These are phyloP conservation scores for Stegophylla sp. DNA, from an alignment of 2,888 invertebrate genomes.

Conservation along the genomic window DNA sequence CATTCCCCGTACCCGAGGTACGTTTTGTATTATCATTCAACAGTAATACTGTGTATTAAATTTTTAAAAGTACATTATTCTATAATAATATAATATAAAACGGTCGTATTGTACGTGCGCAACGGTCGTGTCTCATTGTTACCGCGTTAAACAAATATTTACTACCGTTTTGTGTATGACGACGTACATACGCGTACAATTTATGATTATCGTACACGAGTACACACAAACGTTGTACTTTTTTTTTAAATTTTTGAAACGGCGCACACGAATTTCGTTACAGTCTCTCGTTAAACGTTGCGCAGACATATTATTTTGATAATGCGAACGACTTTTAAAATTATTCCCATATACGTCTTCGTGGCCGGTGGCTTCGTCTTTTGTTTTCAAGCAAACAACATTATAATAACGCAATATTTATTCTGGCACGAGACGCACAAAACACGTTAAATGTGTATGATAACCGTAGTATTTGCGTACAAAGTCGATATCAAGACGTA, in stretches of 20 bases:
- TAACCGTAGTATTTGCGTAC: too few species aligned
- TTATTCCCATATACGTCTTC: neutral
- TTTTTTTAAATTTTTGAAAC: too few species aligned
- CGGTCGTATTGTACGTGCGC: neutral
- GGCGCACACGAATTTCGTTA: neutral
- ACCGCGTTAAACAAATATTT: neutral
- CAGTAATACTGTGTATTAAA: neutral
- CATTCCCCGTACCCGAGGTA: neutral
- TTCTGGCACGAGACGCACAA: neutral
- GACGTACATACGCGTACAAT: neutral
- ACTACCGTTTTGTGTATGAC: neutral
- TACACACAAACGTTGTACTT: too few species aligned
- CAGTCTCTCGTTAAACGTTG: neutral
- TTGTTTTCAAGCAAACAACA: too few species aligned
- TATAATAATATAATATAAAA: constrained; percentile 1
- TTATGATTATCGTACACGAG: too few species aligned
- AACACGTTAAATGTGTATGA: too few species aligned
- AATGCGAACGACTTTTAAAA: neutral
- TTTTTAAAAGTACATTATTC: neutral
- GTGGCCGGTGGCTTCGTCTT: too few species aligned
- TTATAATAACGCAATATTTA: too few species aligned
- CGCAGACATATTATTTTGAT: neutral
- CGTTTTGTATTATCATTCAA: neutral
- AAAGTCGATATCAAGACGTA: too few species aligned
- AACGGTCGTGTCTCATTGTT: neutral